phyloP scores from a whole-genome alignment of 37 sponge, comb jelly and placozoan species.

The Beroe forskalii region DNA sequence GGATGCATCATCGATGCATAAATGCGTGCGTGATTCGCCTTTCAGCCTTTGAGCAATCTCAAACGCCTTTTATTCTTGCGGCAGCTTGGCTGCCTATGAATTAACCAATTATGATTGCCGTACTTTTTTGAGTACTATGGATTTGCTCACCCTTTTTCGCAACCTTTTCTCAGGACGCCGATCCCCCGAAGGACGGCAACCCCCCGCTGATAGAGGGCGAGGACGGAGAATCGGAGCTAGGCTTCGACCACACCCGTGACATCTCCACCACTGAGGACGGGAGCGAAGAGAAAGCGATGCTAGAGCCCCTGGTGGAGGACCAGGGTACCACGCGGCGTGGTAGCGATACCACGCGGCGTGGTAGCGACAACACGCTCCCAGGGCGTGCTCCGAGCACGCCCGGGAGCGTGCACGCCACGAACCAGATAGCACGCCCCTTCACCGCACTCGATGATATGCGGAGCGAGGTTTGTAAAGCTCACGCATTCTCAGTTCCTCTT shows the following conservation, averaged over 20 bases:
- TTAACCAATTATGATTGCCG: no score
- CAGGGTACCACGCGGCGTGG: background rate
- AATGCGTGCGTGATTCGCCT: no score
- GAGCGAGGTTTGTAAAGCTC: conserved; percentile 16
- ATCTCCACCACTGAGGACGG: conserved; percentile 5
- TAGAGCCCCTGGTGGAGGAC: background rate
- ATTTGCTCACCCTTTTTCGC: no score
- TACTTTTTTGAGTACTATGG: no score
- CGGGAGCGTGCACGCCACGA: background rate
- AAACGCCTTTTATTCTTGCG: no score
- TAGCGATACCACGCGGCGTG: background rate
- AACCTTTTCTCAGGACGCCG: no score
- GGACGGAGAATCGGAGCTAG: background rate
- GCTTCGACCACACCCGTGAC: background rate
- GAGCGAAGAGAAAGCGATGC: background rate
- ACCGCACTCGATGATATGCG: conserved; percentile 9
- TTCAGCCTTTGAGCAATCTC: no score
- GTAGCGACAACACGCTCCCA: background rate
- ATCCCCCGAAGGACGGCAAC: conserved; percentile 57
- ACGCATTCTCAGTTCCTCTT: no score
- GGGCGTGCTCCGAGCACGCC: background rate
- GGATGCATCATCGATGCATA: no score
- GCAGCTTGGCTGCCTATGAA: no score
- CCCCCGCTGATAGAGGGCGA: conserved; percentile 30
- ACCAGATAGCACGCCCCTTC: conserved; percentile 45